Evolutionary conservation across 1,140 invertebrate genomes (phyloP), one percentile per base, ranked within the genome.

Genomic region (Listronotus bonariensis): DNA sequence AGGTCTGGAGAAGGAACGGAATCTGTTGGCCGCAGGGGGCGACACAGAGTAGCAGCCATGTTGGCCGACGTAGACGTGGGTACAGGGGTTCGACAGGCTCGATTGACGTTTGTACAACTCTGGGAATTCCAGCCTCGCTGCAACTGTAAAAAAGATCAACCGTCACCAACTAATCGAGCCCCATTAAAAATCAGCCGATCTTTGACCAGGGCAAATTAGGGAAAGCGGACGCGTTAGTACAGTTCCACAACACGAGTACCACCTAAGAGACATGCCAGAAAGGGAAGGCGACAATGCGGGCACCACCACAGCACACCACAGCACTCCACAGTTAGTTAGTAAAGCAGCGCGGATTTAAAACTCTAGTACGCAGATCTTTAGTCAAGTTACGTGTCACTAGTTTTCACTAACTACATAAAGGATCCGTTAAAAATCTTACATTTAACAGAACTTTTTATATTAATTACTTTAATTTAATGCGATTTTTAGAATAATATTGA

Each of bases 121-220:
- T 77, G 76, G 53, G 77, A 79, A 64, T 77, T 81, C 80, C 80
- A 81, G 52, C 75, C 77, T 67, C 78, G 77, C 58, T 79, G 78
- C 66, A 80, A 77, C 79, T 81, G 77, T 65, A 80, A 80, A 76
- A 77, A 65, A 65, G 36, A 59, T 31, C 34, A 66, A 71, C 52
- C 64, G 55, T 72, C 75, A 75, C 75, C 75, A 76, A 18, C 46
- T 51, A 52, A 32, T 60, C 18, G 41, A 51, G 11, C 14, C 46
- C 48, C 26, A 36, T 48, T 12, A 58, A 48, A 58, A 58, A 18
- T 45, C 40, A 31, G 11, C 20, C 31, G 40, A n/a, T 36, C 43
- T 48, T 42, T 43, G 46, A 58, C 17, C 1, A 46, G 45, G 38
- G 43, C 62, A 34, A 32, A 54, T 59, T 40, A 54, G 56, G 48